A percentile compares a stretch with the other conserved stretches of the same genome.
These are phyloP conservation scores for Gavialis gangeticus DNA, from an alignment of 2,113 vertebrate genomes.

Conservation along the genomic window DNA sequence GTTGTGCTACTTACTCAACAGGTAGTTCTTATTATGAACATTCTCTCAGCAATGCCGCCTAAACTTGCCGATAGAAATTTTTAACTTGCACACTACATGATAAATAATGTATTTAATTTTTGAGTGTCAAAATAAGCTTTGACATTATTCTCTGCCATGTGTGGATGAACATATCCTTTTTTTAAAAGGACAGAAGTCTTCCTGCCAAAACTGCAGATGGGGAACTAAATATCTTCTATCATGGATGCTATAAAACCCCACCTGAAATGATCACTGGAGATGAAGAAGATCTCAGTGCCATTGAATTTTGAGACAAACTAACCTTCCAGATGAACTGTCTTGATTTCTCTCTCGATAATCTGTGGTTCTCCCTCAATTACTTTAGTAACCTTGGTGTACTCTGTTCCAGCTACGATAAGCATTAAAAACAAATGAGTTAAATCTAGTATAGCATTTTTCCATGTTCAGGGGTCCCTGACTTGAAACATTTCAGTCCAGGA, in stretches of 20 bases:
- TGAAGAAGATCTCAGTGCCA: slow-evolving; percentile 22
- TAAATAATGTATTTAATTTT: background rate
- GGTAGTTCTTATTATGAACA: background rate
- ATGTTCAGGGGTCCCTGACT: background rate
- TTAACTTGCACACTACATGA: background rate
- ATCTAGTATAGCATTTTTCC: slow-evolving; percentile 17
- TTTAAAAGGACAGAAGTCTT: background rate
- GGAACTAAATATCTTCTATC: background rate
- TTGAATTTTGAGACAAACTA: slow-evolving; percentile 60
- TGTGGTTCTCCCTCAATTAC: slow-evolving; percentile 73
- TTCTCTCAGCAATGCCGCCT: slow-evolving; percentile 16
- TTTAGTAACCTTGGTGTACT: slow-evolving; percentile 77
- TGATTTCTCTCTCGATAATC: slow-evolving; percentile 72
- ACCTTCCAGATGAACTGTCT: slow-evolving; percentile 74
- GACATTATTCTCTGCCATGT: background rate
- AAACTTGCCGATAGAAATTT: background rate
- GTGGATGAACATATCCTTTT: background rate
- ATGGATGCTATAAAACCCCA: background rate
- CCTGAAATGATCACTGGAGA: slow-evolving; percentile 20
- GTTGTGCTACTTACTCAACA: slow-evolving; percentile 50
- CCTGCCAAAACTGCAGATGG: background rate
- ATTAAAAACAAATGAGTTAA: slow-evolving; percentile 64
- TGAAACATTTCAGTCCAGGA: background rate
- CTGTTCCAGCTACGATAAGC: slow-evolving; percentile 60
- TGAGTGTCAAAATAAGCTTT: background rate